Base-by-base conservation (phyloP, 2,888 invertebrate species). In the Atherix ibis region DNA sequence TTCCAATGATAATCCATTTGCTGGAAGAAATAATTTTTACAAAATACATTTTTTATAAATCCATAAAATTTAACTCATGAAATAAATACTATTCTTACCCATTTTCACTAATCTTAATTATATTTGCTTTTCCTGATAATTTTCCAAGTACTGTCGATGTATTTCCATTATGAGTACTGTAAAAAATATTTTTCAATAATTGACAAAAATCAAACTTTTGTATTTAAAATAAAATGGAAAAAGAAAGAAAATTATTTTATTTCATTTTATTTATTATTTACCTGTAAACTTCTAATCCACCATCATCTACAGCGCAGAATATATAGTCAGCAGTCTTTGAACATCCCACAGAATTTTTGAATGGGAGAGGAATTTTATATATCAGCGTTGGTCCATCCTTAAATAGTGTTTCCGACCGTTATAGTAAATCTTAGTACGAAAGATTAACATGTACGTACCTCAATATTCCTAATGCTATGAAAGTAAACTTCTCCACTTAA, bases 401-500 rank as follows among this genome's bases (percentile, higher is more conserved):
- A 13, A 35, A 15, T 10, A 27, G 18, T 17, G 6, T 9, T 27
- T 16, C 24, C 25, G 5, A 8, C 17, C 22, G 3, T 14, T 27
- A 10, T 18, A 9, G 9, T 2, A 29, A 29, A n/a, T n/a, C n/a
- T n/a, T n/a, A n/a, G n/a, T n/a, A n/a, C n/a, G n/a, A n/a, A n/a
- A n/a, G n/a, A n/a, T n/a, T n/a, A n/a, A n/a, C n/a, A 5, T 16
- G 15, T 13, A 39, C 40, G 22, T 35, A 54, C 54, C 36, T 53
- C 54, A 2, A 37, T 40, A 31, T 48, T 48, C 2, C 46, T 42
- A 35, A 55, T 42, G 30, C 54, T 52, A 32, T 59, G 58, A 35
- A 52, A 52, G 37, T 47, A 53, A 6, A 59, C 47, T 40, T 60
- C 53, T 3, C 61, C 61, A 36, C 58, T 59, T 12, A 60, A 38